Evolutionary conservation across 2,797 vertebrate genomes (phyloP).

Genomic region (Morelia viridis): DNA sequence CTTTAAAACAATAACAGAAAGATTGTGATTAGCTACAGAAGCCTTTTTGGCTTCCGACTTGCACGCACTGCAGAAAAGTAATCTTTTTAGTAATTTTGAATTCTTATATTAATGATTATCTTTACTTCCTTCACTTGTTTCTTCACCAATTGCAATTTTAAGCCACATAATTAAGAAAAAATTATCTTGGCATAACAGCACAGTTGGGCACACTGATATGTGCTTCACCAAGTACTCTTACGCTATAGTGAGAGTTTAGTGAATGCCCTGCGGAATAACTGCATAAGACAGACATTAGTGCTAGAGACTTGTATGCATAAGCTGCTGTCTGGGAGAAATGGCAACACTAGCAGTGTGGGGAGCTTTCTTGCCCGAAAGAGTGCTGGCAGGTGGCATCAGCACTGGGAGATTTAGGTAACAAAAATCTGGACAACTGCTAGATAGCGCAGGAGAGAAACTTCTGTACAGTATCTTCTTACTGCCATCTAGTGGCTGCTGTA

Average conservation of each 20-base stretch:
- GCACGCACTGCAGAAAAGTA: not conserved
- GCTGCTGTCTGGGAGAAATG: not conserved
- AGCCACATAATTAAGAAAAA: constrained; percentile 58
- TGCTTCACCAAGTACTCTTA: constrained; percentile 65
- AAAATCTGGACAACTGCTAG: not conserved
- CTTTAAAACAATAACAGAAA: not conserved
- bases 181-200: constrained; percentile 67
- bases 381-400: not conserved
- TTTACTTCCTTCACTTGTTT: constrained; percentile 40
- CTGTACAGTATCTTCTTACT: not conserved
- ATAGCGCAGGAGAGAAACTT: not conserved
- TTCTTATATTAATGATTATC: not conserved
- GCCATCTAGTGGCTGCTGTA: not conserved
- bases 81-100: not conserved
- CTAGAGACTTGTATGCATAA: not conserved
- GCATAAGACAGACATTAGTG: not conserved
- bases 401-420: not conserved
- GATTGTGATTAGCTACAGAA: not conserved
- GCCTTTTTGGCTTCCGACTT: not conserved
- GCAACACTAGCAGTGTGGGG: not conserved
- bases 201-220: constrained; percentile 64
- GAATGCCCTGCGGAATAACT: constrained; percentile 64
- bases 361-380: not conserved
- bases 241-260: constrained; percentile 42
- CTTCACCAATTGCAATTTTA: constrained; percentile 23